These are phyloP conservation scores for Himalopsyche phryganea DNA, from an alignment of 1,140 invertebrate genomes.

Conservation along the genomic window DNA sequence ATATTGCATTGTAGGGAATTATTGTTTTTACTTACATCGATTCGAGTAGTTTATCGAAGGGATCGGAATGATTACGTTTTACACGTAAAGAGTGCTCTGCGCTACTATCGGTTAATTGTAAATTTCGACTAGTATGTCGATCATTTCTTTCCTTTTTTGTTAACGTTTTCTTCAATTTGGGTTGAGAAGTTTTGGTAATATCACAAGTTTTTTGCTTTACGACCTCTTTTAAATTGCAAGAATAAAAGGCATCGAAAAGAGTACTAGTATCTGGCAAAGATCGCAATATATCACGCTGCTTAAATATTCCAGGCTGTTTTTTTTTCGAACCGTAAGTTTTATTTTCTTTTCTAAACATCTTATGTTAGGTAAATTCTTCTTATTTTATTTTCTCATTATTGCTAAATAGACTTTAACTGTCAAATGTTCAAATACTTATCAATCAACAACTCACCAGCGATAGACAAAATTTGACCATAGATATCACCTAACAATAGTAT, in stretches of 20 bases:
- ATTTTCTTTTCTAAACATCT: conserved; percentile 11
- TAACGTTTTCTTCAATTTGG: background rate
- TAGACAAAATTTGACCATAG: too few relatives aligned
- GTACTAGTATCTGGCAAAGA: conserved; percentile 9
- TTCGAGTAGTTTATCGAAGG: conserved; percentile 11
- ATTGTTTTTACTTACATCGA: too few relatives aligned
- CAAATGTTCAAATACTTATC: too few relatives aligned
- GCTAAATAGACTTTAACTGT: too few relatives aligned
- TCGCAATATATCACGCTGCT: conserved; percentile 18
- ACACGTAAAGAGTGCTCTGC: conserved; percentile 17
- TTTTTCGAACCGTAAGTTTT: conserved; percentile 15
- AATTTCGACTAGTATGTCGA: background rate
- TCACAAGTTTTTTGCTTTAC: conserved; percentile 9
- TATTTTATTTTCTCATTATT: too few relatives aligned
- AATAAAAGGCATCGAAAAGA: conserved; percentile 10
- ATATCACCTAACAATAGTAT: too few relatives aligned
- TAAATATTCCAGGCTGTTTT: conserved; percentile 7
- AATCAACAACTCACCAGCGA: too few relatives aligned
- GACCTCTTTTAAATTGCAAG: conserved; percentile 15
- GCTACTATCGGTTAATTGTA: conserved; percentile 4
- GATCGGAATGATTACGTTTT: conserved; percentile 12
- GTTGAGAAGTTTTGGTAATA: background rate
- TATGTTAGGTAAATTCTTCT: background rate
- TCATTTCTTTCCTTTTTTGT: background rate
- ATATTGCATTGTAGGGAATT: too few relatives aligned